Percentiles rank a stretch among this genome's conserved stretches.
Evolutionary conservation across 2,113 vertebrate genomes (phyloP).

Genomic region (Menidia beryllina): DNA sequence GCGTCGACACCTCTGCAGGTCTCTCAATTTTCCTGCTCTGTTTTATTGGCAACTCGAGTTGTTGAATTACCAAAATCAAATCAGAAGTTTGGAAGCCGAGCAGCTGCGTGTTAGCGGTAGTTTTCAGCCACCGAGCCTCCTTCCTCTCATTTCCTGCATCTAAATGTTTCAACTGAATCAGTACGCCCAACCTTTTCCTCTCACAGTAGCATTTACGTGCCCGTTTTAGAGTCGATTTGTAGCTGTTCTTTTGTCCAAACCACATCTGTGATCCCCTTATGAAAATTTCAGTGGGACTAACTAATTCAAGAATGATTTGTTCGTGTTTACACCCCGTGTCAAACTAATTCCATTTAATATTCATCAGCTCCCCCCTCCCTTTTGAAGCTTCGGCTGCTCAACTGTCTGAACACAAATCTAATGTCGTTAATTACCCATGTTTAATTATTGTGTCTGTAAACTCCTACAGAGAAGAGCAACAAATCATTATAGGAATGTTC

Average conservation of each 20-base stretch:
- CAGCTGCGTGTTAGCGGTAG: not conserved
- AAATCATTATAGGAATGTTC: too few species aligned
- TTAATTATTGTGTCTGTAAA: conserved; percentile 18
- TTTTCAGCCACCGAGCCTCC: not conserved
- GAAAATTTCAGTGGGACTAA: conserved; percentile 10
- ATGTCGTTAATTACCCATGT: not conserved
- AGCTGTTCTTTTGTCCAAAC: not conserved
- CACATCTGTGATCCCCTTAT: not conserved
- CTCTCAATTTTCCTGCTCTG: conserved; percentile 17
- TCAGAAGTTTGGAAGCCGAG: not conserved
- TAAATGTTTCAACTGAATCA: not conserved
- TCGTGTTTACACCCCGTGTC: conserved; percentile 43
- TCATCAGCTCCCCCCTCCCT: conserved; percentile 11
- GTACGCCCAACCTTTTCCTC: not conserved
- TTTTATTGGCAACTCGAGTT: conserved; percentile 5
- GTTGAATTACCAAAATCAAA: conserved; percentile 25
- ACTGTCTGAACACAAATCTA: conserved; percentile 1
- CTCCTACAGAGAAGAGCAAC: not conserved
- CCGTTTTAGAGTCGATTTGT: not conserved
- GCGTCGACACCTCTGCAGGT: conserved; percentile 39
- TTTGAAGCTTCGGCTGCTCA: not conserved
- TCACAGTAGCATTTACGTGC: not conserved
- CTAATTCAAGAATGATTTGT: conserved; percentile 14
- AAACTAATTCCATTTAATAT: conserved; percentile 32
- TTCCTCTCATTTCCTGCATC: conserved; percentile 6